phyloP scores from a whole-genome alignment of 2,113 vertebrate species.

The Mobula hypostoma region DNA sequence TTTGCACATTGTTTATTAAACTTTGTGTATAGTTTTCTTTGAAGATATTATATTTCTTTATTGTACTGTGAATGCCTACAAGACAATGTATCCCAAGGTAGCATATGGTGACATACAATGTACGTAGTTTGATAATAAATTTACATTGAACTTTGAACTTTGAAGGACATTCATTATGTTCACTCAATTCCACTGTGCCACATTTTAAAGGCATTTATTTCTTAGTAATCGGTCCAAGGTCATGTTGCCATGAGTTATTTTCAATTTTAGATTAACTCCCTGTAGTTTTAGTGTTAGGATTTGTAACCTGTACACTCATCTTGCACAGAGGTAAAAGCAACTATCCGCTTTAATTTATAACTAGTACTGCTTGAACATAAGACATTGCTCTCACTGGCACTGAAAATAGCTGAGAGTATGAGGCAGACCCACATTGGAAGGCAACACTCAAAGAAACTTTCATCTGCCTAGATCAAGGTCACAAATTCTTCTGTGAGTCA shows the following conservation, averaged over 20 bases:
- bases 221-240: background rate
- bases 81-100: too few relatives aligned
- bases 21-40: too few relatives aligned
- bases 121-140: too few relatives aligned
- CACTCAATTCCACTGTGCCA: background rate
- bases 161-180: background rate
- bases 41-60: too few relatives aligned
- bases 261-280: background rate
- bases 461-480: conserved; percentile 22
- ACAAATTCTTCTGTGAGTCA: conserved; percentile 36
- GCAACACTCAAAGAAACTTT: background rate
- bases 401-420: background rate
- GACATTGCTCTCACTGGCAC: background rate
- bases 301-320: background rate
- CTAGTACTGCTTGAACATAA: background rate
- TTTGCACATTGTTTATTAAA: too few relatives aligned
- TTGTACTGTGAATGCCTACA: too few relatives aligned
- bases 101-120: too few relatives aligned
- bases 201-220: background rate
- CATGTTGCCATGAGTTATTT: background rate
- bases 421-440: background rate
- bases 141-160: too few relatives aligned
- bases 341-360: background rate
- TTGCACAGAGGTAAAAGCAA: background rate
- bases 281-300: background rate